phyloP scores from a whole-genome alignment of 2,888 invertebrate species.

The Xestoiulus laeticollis region DNA sequence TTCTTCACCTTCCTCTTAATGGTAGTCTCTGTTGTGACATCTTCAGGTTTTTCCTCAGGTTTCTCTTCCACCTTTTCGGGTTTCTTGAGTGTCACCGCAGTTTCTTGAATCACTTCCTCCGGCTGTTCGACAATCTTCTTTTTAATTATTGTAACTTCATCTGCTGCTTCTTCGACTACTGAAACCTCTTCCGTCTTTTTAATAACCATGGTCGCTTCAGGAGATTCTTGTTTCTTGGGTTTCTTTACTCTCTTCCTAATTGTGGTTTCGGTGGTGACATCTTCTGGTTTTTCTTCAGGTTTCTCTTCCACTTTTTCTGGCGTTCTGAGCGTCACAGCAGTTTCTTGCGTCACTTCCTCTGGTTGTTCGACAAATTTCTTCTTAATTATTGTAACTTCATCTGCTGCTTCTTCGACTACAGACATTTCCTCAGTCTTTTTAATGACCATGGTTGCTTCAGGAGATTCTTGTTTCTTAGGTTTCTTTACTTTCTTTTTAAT shows the following conservation, averaged over 20 bases:
- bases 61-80: conserved; percentile 52
- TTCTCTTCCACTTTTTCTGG: conserved; percentile 1
- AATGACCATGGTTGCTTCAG: conserved; percentile 49
- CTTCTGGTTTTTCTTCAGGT: not conserved
- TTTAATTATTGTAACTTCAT: conserved; percentile 56
- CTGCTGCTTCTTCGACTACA: not conserved
- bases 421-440: conserved; percentile 49
- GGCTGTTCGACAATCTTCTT: conserved; percentile 25
- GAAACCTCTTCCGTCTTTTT: conserved; percentile 45
- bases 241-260: conserved; percentile 51
- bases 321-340: not conserved
- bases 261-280: conserved; percentile 28
- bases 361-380: conserved; percentile 49
- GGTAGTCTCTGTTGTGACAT: not conserved
- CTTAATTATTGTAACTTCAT: conserved; percentile 34
- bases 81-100: conserved; percentile 60
- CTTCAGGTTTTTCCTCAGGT: conserved; percentile 43
- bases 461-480: conserved; percentile 36
- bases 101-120: conserved; percentile 52
- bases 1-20: conserved; percentile 14
- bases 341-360: conserved; percentile 12
- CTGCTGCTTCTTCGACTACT: conserved; percentile 54
- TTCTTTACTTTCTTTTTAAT: conserved; percentile 52
- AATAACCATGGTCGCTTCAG: conserved; percentile 40
- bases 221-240: conserved; percentile 52